Evolutionary conservation across 1,140 invertebrate genomes (phyloP).

Genomic region (Pseudomyrmex flavicornis): DNA sequence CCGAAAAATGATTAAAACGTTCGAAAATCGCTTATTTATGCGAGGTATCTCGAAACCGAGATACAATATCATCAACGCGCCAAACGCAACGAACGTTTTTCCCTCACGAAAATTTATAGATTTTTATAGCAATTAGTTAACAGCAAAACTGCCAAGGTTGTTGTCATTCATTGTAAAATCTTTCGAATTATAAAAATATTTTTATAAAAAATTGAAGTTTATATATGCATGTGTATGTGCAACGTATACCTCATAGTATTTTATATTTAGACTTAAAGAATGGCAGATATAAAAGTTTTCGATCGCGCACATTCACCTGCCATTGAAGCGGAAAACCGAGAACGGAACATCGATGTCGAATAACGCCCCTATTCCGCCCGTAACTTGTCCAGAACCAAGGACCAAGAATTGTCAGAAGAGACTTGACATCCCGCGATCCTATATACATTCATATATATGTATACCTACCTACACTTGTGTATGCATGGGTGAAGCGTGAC

Average conservation of each 20-base stretch:
- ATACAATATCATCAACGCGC: too few relatives aligned
- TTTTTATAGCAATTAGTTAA: too few relatives aligned
- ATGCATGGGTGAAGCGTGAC: neutral
- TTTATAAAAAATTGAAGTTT: neutral
- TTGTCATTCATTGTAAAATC: too few relatives aligned
- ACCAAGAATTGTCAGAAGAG: neutral
- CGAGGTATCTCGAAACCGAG: neutral
- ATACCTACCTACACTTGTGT: too few relatives aligned
- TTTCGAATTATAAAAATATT: too few relatives aligned
- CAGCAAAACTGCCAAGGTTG: too few relatives aligned
- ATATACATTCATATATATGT: too few relatives aligned
- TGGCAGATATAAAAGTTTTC: neutral
- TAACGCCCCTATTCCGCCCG: slow-evolving; percentile 29
- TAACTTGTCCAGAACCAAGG: slow-evolving; percentile 21
- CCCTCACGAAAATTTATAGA: too few relatives aligned
- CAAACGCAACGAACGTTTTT: too few relatives aligned
- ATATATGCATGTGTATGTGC: neutral
- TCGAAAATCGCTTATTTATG: neutral
- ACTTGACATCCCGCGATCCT: neutral
- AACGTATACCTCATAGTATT: neutral
- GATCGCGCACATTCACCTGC: neutral
- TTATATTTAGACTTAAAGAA: neutral
- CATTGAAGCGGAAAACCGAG: slow-evolving; percentile 19
- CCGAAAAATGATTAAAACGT: slow-evolving; percentile 21
- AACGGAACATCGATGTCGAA: neutral